phyloP scores from a whole-genome alignment of 2,888 invertebrate species.

The Nomada lathburiana region DNA sequence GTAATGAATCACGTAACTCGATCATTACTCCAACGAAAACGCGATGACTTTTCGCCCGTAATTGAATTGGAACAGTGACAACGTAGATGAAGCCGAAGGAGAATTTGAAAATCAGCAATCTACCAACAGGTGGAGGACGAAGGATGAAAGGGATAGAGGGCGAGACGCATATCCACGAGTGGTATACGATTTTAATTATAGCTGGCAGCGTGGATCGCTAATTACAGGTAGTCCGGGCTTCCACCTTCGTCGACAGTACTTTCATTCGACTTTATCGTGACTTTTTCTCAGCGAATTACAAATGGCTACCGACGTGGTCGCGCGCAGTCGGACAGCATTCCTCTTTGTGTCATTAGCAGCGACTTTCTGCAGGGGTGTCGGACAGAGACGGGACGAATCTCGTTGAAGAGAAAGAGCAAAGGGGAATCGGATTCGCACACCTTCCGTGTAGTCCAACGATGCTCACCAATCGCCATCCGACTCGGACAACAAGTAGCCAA shows the following conservation, averaged over 20 bases:
- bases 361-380: constrained; percentile 76
- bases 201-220: constrained; percentile 77
- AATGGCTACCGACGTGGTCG: constrained; percentile 81
- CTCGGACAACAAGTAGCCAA: constrained; percentile 77
- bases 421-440: constrained; percentile 59
- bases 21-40: constrained; percentile 27
- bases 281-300: constrained; percentile 77
- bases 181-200: constrained; percentile 79
- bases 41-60: constrained; percentile 9
- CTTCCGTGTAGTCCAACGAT: constrained; percentile 60
- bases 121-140: not conserved
- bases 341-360: constrained; percentile 83
- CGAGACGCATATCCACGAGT: constrained; percentile 37
- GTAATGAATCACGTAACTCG: constrained; percentile 30
- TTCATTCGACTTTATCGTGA: constrained; percentile 78
- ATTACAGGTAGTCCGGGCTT: constrained; percentile 74
- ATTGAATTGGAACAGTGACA: constrained; percentile 36
- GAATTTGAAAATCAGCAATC: constrained; percentile 35
- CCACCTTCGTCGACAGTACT: constrained; percentile 78
- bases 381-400: constrained; percentile 33
- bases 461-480: constrained; percentile 58
- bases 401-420: constrained; percentile 25
- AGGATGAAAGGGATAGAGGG: not conserved
- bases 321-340: constrained; percentile 81
- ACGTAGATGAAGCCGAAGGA: constrained; percentile 3